Base-by-base conservation (phyloP, 92 coral and sea anemone species). In the Virgularia gustaviana region DNA sequence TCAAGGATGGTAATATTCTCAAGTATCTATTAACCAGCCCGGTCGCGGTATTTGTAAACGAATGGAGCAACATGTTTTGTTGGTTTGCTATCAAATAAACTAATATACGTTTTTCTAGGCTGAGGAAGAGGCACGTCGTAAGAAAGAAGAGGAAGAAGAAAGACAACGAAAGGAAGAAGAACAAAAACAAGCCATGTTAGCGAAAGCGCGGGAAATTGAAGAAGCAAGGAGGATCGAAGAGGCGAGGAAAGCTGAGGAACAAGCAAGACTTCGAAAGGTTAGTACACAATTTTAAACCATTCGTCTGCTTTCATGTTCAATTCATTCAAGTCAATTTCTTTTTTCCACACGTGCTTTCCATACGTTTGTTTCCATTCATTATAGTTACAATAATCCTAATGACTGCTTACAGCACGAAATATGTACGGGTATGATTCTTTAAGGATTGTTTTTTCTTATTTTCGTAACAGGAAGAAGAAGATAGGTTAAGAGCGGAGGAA, bases 51-150 rank as follows among this genome's bases (percentile, higher is more conserved):
- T n/a, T n/a, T n/a, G n/a, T n/a, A 20, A 9, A 20, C 35, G 67
- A 9, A 13, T 55, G n/a, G 9, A 9, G 10, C 15, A 2, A 47
- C 20, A 47, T 47, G 25, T 11, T 20, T 49, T 20, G 25, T 49
- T 51, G 57, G 25, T 15, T 6, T 49, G 4, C 24, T 49, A 11
- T 51, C 20, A 51, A n/a, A n/a, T n/a, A n/a, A n/a, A n/a, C n/a
- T n/a, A n/a, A n/a, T n/a, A n/a, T n/a, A n/a, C n/a, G 53, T 57
- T 3, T 29, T 36, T 4, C 32, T 35, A 91, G 97, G 97, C 96
- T 16, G 94, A 92, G 58, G 96, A 92, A 57, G 97, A 92, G 56
- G 92, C 92, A 0, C 85, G 88, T 8, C 59, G 36, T 68, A 92
- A 76, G 78, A 85, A 62, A 71, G 90, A 86, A 49, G 96, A 92